Percentiles rank a stretch among this genome's conserved stretches.
Evolutionary conservation across 2,888 invertebrate species (phyloP).

Genomic region (Ptilodon capucinus): DNA sequence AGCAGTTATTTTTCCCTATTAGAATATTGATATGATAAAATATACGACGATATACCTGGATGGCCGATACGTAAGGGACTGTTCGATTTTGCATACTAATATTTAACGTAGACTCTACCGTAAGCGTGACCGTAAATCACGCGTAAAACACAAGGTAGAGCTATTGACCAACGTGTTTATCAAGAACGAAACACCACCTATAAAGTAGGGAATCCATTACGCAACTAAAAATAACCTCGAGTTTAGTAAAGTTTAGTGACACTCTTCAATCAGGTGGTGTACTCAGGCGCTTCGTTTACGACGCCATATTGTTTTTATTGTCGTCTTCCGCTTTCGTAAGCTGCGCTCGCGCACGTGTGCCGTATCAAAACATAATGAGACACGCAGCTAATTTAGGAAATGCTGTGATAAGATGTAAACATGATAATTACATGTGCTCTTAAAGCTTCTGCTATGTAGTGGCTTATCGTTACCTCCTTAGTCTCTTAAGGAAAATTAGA

Average conservation of each 20-base stretch:
- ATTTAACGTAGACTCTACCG: no score
- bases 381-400: slow-evolving; percentile 10
- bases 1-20: no score
- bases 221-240: slow-evolving; percentile 31
- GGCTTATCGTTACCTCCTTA: no score
- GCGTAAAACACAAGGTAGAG: no score
- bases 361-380: slow-evolving; percentile 35
- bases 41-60: no score
- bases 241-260: slow-evolving; percentile 38
- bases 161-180: no score
- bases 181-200: neutral
- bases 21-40: no score
- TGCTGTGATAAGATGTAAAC: slow-evolving; percentile 3
- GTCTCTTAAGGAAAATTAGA: no score
- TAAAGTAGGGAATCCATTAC: slow-evolving; percentile 9
- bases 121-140: no score
- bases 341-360: slow-evolving; percentile 24
- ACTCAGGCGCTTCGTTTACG: slow-evolving; percentile 44
- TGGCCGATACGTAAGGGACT: no score
- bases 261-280: slow-evolving; percentile 46
- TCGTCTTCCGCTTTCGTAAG: slow-evolving; percentile 61
- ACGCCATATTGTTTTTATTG: slow-evolving; percentile 54
- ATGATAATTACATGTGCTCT: neutral
- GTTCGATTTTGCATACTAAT: no score
- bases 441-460: neutral